Conservation (phyloP, 2,797 vertebrate species). For the Meda fulgida region DNA sequence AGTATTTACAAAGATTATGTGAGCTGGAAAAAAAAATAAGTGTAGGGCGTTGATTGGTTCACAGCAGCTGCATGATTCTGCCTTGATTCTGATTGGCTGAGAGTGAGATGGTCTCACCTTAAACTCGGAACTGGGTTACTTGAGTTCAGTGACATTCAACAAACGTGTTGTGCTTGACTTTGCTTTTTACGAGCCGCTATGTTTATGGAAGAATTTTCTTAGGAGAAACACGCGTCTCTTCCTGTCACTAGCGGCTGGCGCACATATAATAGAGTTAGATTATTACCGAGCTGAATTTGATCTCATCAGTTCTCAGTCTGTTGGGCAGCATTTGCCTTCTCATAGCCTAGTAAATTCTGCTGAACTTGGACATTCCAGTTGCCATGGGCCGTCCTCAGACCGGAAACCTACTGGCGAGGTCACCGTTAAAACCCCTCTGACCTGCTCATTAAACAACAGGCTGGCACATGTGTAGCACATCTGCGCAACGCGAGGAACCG, state of each 20-base stretch:
- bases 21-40: constrained; percentile 36
- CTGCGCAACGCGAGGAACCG: neutral
- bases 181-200: constrained; percentile 30
- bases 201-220: constrained; percentile 36
- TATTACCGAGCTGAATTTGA: constrained; percentile 52
- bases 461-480: constrained; percentile 14
- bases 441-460: neutral
- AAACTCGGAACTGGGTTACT: constrained; percentile 78
- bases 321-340: constrained; percentile 26
- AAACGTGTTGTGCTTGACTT: constrained; percentile 39
- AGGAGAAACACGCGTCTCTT: constrained; percentile 2
- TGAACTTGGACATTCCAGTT: constrained; percentile 41
- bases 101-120: constrained; percentile 79
- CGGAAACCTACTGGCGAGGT: neutral
- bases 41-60: constrained; percentile 73
- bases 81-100: constrained; percentile 72
- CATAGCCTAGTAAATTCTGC: neutral
- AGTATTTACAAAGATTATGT: constrained; percentile 62
- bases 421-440: neutral
- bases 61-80: constrained; percentile 73
- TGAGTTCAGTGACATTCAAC: constrained; percentile 76
- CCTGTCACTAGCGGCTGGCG: constrained; percentile 7
- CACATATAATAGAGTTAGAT: constrained; percentile 18
- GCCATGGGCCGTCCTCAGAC: neutral
- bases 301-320: constrained; percentile 39